Base-by-base conservation (phyloP, 2,888 invertebrate genomes). In the Neelides folsomi region DNA sequence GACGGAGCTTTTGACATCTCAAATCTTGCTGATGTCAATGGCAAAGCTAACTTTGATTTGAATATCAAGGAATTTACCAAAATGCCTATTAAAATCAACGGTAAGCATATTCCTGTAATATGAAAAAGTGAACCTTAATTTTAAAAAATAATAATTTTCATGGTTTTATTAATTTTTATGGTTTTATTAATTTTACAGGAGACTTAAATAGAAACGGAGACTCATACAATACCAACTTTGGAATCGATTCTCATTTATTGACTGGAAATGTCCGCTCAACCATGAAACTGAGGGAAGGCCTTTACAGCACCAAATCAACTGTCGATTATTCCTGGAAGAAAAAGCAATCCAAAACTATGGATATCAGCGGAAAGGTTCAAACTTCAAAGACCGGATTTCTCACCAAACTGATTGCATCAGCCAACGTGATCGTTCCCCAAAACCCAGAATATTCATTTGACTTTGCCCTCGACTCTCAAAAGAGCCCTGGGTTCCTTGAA, bases 1-100 rank as follows among this genome's bases (percentile, higher is more conserved):
- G 60, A 61, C 34, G 70, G 69, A 43, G 62, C 57, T 27, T 56
- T 67, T 39, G 59, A 66, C 49, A 58, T 58, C 16, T 50, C 56
- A 4, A 53, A 58, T 5, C 54, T 53, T 13, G 2, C 64, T 9
- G 63, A 65, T 39, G 55, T 58, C 12, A 65, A 65, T 10, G 60
- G 65, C 7, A 68, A 67, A 56, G 67, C 67, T 49, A 66, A 64
- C 12, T 63, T 66, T 5, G 67, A 68, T 18, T 38, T 70, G 36
- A 59, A 59, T 19, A 37, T 69, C 18, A 66, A 65, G 49, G 66
- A 68, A 38, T 52, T 68, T 2, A 68, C 69, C 0, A 57, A 60
- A 34, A 65, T 60, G 9, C 69, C 68, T 3, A 63, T 70, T 27
- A 52, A 58, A 19, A 47, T 69, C 6, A 63, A 65, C 57, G 69